phyloP scores from a whole-genome alignment of 2,113 vertebrate genomes.

The Misgurnus mizolepis region DNA sequence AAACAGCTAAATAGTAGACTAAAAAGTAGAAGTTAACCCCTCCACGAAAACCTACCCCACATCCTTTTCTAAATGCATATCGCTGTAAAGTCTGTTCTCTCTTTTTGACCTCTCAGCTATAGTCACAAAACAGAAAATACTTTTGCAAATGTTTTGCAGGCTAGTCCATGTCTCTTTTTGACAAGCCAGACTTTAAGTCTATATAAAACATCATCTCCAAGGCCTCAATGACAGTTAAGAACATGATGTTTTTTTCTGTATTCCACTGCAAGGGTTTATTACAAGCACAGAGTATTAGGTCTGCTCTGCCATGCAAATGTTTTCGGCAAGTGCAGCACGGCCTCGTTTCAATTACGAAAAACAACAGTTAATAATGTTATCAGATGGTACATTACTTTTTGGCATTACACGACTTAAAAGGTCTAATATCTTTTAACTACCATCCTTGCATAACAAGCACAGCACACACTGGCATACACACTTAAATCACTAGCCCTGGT shows the following conservation, averaged over 20 bases:
- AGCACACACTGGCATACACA: neutral
- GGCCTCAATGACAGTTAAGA: slow-evolving; percentile 1
- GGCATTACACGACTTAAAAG: neutral
- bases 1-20: too few species aligned
- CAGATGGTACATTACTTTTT: neutral
- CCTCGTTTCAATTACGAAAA: slow-evolving; percentile 17
- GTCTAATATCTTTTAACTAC: neutral
- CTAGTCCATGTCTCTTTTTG: neutral
- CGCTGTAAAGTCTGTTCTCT: neutral
- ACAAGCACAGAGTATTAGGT: slow-evolving; percentile 33
- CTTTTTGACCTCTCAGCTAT: neutral
- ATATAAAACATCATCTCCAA: slow-evolving; percentile 5
- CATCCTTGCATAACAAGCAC: slow-evolving; percentile 13
- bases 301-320: slow-evolving; percentile 34
- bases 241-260: neutral
- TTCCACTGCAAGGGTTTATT: slow-evolving; percentile 14
- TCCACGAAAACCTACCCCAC: too few species aligned
- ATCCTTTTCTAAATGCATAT: neutral
- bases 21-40: neutral
- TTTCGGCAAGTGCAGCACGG: slow-evolving; percentile 2
- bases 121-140: neutral
- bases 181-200: slow-evolving; percentile 9
- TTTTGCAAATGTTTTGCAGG: neutral
- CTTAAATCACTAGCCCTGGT: neutral
- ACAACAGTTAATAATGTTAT: neutral